Evolutionary conservation across 2,113 vertebrate species (phyloP).

Genomic region (Maccullochella peelii): DNA sequence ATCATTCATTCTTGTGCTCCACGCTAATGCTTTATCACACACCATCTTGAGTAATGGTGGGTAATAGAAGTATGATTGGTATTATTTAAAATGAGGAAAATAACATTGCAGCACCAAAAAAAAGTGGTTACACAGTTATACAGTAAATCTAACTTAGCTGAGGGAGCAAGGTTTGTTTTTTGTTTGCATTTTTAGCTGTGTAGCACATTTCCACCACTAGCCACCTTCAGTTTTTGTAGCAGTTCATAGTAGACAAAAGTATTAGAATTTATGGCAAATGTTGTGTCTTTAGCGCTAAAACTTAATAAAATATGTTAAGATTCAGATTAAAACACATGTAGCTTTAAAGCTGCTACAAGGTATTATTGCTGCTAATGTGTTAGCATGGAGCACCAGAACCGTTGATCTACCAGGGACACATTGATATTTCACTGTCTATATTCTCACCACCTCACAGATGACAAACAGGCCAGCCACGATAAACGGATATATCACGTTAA

Average conservation of each 20-base stretch:
- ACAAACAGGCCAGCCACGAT: neutral
- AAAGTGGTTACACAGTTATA: no score
- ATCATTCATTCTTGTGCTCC: neutral
- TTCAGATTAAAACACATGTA: neutral
- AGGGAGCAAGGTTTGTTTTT: neutral
- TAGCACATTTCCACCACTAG: neutral
- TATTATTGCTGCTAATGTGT: neutral
- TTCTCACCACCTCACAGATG: slow-evolving; percentile 1
- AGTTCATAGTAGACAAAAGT: neutral
- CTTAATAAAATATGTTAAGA: neutral
- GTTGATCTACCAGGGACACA: neutral
- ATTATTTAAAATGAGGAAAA: neutral
- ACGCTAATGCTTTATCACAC: neutral
- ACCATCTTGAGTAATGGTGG: neutral
- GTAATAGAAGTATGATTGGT: neutral
- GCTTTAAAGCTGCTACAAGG: neutral
- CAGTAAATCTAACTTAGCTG: no score
- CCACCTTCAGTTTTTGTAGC: neutral
- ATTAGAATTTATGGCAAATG: neutral
- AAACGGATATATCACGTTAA: neutral
- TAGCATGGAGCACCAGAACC: neutral
- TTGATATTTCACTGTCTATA: neutral
- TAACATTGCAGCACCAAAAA: no score
- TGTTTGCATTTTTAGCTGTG: neutral
- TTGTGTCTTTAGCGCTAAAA: neutral